Base-by-base conservation (phyloP, 2,888 invertebrate species). In the Leucozona laternaria region DNA sequence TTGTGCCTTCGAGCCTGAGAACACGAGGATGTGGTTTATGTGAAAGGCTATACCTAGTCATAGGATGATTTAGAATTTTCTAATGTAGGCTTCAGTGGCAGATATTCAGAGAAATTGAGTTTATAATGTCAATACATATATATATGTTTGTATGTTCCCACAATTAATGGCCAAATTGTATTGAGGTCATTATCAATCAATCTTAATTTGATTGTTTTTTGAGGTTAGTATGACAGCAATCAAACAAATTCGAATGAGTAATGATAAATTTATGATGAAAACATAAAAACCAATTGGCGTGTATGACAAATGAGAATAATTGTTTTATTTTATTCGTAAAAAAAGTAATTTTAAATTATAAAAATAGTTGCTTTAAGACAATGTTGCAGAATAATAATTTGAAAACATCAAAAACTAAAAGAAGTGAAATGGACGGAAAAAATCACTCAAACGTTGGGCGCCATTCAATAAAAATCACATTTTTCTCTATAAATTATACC, bases 181-280 rank as follows among this genome's bases (percentile, higher is more conserved):
- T 66, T 48, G 20, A 48, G 48, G 66, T 48, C 20, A 66, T 48
- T 66, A 66, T 66, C 20, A 66, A 66, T 66, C 48, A 66, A 66
- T 66, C 48, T 28, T 64, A 66, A 48, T 66, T 31, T 20, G n/a
- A 20, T 66, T 66, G 31, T 64, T 45, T 64, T 28, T 62, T 62
- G 1, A 43, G 62, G 25, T 62, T 43, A 62, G 62, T 40, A 13
- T 66, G 66, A 66, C 45, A 66, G 48, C 62, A 62, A 62, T 62
- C 62, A 62, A 62, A 43, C 4, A n/a, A 62, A 17, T 7, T 62
- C 25, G 10, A 62, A 13, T 37, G 58, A 58, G 25, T 25, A 43
- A 43, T 62, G 62, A 43, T 60, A 22, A 40, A 58, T 58, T 20
- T 58, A 20, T 58, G 31, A 37, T 58, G 25, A 40, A 62, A 62